Percentiles rank a stretch among this genome's conserved stretches.
Evolutionary conservation across 2,888 invertebrate species (phyloP).

Genomic region (Alviniconcha strummeri): DNA sequence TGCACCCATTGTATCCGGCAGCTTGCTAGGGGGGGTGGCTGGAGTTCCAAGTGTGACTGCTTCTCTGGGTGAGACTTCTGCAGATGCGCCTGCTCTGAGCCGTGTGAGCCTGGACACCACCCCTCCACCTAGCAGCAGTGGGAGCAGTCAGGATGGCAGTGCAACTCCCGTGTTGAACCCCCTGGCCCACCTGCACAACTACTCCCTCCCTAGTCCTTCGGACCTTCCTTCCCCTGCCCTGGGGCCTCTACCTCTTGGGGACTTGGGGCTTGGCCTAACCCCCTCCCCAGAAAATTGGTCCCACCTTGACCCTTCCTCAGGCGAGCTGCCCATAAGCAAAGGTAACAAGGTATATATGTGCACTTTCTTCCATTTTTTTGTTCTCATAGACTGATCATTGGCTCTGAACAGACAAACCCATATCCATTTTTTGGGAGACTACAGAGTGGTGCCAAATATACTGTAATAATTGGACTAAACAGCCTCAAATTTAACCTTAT

Average conservation of each 20-base stretch:
- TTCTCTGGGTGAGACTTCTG: constrained; percentile 5
- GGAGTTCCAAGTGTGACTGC: neutral
- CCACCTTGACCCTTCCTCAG: constrained; percentile 31
- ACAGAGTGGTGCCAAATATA: too few species aligned
- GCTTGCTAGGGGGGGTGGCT: constrained; percentile 15
- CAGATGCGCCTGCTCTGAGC: constrained; percentile 1
- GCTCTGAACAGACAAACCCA: constrained; percentile 25
- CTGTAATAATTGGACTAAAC: too few species aligned
- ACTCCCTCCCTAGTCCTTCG: constrained; percentile 31
- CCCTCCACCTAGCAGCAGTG: neutral
- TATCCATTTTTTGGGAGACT: too few species aligned
- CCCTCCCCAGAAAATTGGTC: constrained; percentile 33
- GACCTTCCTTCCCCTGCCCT: constrained; percentile 27
- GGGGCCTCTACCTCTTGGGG: constrained; percentile 28
- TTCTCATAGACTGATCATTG: constrained; percentile 5
- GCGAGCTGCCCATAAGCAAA: constrained; percentile 41
- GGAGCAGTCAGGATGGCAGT: neutral
- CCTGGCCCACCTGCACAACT: constrained; percentile 35
- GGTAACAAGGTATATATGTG: constrained; percentile 44
- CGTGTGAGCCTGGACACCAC: neutral
- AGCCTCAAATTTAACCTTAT: too few species aligned
- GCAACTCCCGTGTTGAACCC: constrained; percentile 13
- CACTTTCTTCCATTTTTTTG: constrained; percentile 34
- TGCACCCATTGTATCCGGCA: constrained; percentile 23
- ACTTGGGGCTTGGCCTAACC: constrained; percentile 27